A percentile compares a stretch with the other conserved stretches of the same genome.
These are phyloP conservation scores for Halcyon smyrnensis DNA, from an alignment of 2,797 vertebrate species.

Conservation along the genomic window DNA sequence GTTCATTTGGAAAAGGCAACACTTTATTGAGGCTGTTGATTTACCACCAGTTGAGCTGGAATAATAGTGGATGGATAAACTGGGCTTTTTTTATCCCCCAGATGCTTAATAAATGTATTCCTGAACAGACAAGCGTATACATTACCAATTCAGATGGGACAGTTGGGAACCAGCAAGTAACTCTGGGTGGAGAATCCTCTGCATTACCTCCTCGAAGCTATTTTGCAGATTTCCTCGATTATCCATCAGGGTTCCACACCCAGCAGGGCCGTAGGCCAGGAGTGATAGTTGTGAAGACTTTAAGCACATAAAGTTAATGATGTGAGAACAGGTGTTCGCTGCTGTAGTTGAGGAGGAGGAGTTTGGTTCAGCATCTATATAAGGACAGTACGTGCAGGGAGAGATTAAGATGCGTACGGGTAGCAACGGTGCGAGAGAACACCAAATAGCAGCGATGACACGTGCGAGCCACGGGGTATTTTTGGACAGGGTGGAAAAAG, in stretches of 20 bases:
- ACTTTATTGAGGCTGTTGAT: conserved; percentile 21
- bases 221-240: conserved; percentile 5
- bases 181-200: background rate
- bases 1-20: conserved; percentile 1
- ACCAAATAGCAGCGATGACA: background rate
- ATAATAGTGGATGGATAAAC: background rate
- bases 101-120: conserved; percentile 5
- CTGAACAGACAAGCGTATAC: background rate
- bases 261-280: conserved; percentile 6
- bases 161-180: background rate
- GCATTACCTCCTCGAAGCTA: background rate
- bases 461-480: background rate
- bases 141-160: background rate
- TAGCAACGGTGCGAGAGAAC: background rate
- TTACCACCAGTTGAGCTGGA: conserved; percentile 40
- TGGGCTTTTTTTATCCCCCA: background rate
- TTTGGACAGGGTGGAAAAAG: background rate
- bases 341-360: conserved; percentile 24
- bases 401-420: background rate
- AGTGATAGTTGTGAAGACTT: conserved; percentile 26
- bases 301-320: conserved; percentile 40
- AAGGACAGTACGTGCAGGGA: background rate
- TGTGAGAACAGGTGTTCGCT: conserved; percentile 58
- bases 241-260: background rate
- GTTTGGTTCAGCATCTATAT: background rate